Base-by-base conservation (phyloP, 30 jellyfish, hydroid and myxozoan genomes). In the Pelagia noctiluca region DNA sequence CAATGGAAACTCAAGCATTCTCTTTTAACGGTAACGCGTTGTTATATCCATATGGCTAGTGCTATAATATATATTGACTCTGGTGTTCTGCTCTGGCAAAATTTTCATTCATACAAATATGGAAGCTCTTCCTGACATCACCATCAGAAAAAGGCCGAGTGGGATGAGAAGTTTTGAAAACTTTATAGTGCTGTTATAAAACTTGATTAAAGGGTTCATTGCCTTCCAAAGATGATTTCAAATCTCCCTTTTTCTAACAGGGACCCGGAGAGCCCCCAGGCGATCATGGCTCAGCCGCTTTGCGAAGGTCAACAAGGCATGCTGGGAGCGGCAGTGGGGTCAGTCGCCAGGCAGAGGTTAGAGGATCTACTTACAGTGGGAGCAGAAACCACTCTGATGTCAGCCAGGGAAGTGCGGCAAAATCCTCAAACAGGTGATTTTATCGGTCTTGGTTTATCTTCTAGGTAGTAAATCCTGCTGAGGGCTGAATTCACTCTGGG, bases 201-300 rank as follows among this genome's bases (percentile, higher is more conserved):
- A n/a, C n/a, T n/a, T n/a, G n/a, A n/a, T n/a, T n/a, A n/a, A n/a
- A n/a, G n/a, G n/a, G n/a, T n/a, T n/a, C n/a, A n/a, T n/a, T n/a
- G n/a, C n/a, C n/a, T 22, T 12, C 0, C 10, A 66, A 12, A 66
- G 62, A 29, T 10, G 67, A 60, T 19, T 54, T 60, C 30, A 61
- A 24, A 0, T 23, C 10, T 37, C 0, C 23, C n/a, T n/a, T 80
- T 24, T 25, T 67, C 0, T 67, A 5, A 35, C 62, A 89, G 97
- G 97, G 97, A 0, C 79, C 85, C 11, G 94, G 96, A 50, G 97
- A 89, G 19, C 90, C 97, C 2, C 97, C 97, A 5, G 46, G 52
- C 33, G 88, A 71, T 54, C 91, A 72, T 29, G 90, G 96, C 22
- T 86, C 96, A 49, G 96, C 96, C 0, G 61, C 60, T 35, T 29